Conservation (phyloP, 2,888 invertebrate genomes). For the Homarus gammarus region DNA sequence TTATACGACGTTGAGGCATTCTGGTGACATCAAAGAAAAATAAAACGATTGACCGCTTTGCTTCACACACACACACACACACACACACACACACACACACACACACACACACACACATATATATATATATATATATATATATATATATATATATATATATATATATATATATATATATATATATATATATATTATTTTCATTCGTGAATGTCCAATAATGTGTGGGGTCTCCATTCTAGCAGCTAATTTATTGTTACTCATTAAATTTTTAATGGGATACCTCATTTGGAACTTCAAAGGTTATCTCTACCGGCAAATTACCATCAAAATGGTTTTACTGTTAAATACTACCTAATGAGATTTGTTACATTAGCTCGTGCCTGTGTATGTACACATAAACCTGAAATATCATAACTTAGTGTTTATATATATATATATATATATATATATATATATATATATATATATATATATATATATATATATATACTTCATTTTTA, state of each 20-base stretch:
- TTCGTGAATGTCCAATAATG: background rate
- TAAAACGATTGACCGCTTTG: too few species aligned
- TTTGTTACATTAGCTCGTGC: background rate
- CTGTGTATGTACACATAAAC: background rate
- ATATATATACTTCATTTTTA: too few species aligned
- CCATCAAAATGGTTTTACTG: background rate
- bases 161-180: too few species aligned
- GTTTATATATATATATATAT: slow-evolving; percentile 28
- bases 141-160: too few species aligned
- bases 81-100: too few species aligned
- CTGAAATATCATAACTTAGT: background rate
- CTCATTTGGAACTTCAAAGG: slow-evolving; percentile 17
- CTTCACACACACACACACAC: too few species aligned
- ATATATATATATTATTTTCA: too few species aligned
- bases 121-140: too few species aligned
- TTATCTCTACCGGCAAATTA: background rate
- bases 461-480: slow-evolving; percentile 6
- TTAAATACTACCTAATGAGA: background rate
- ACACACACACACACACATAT: too few species aligned
- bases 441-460: slow-evolving; percentile 11
- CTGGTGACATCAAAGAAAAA: too few species aligned
- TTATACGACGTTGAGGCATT: too few species aligned
- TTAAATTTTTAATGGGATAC: slow-evolving; percentile 32
- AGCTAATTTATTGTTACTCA: slow-evolving; percentile 33
- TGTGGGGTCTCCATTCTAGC: slow-evolving; percentile 19